These are phyloP conservation scores for Eurystomus gularis DNA, from an alignment of 2,113 vertebrate species.

Conservation along the genomic window DNA sequence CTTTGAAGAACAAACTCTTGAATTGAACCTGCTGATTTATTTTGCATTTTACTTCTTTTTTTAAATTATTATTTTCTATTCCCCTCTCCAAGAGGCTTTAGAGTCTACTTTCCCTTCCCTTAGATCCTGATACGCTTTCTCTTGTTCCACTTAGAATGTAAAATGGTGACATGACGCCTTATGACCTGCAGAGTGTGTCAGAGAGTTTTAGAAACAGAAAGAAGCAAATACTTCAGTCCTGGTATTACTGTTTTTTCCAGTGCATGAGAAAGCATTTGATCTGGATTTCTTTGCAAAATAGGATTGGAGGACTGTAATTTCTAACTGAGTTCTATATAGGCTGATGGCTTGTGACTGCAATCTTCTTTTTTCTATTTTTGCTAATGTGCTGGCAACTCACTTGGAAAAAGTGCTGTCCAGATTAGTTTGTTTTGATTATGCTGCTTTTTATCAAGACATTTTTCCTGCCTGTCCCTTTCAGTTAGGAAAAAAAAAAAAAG, in stretches of 20 bases:
- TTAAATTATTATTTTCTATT: neutral
- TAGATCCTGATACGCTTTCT: neutral
- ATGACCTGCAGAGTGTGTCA: conserved; percentile 65
- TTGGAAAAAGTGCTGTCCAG: neutral
- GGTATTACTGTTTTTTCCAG: neutral
- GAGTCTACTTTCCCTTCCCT: neutral
- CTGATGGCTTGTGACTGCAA: neutral
- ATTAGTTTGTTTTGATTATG: neutral
- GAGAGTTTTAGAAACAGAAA: conserved; percentile 54
- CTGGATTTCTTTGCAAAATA: neutral
- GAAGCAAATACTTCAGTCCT: neutral
- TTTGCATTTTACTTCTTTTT: neutral
- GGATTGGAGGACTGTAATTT: neutral
- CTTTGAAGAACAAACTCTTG: neutral
- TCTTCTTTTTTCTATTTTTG: neutral
- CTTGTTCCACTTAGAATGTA: neutral
- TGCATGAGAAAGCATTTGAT: neutral
- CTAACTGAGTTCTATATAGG: neutral
- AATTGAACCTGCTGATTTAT: neutral
- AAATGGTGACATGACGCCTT: neutral
- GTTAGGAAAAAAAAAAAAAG: neutral
- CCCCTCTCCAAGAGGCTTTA: neutral
- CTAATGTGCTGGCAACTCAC: neutral
- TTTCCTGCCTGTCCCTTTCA: neutral
- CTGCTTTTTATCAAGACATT: neutral